Conservation (phyloP, 2,797 vertebrate genomes). For the Eutrigla gurnardus region DNA sequence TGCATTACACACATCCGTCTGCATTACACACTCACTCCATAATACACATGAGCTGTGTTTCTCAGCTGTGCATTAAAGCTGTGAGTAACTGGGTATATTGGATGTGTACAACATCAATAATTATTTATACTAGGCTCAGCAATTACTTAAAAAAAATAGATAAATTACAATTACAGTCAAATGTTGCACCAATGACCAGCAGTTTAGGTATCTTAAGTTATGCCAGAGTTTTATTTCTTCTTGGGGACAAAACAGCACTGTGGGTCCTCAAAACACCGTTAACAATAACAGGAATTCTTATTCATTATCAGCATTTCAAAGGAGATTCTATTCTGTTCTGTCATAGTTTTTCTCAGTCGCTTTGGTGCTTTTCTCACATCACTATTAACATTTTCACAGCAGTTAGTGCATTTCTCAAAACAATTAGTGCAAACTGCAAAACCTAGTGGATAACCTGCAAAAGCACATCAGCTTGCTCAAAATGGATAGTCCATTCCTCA, state of each 20-base stretch:
- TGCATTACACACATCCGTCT: constrained; percentile 18
- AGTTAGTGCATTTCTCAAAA: too few relatives aligned
- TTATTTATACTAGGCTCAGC: background rate
- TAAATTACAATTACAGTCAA: too few relatives aligned
- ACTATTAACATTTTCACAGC: too few relatives aligned
- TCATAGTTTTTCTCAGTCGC: too few relatives aligned
- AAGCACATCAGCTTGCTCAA: too few relatives aligned
- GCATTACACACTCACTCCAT: constrained; percentile 22
- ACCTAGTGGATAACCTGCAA: too few relatives aligned
- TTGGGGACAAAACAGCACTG: background rate
- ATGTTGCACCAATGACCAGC: too few relatives aligned
- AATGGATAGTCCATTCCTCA: too few relatives aligned
- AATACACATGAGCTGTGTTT: constrained; percentile 15
- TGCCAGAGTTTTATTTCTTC: background rate
- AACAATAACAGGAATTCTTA: background rate
- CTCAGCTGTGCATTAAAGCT: background rate
- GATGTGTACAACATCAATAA: background rate
- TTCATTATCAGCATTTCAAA: background rate
- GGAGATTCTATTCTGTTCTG: background rate
- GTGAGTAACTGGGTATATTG: constrained; percentile 9
- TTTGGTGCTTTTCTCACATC: too few relatives aligned
- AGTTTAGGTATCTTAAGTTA: background rate
- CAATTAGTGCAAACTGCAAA: too few relatives aligned
- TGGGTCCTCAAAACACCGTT: background rate
- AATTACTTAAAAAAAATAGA: background rate